Evolutionary conservation across 1,140 invertebrate genomes (phyloP).

Genomic region (Ips typographus): DNA sequence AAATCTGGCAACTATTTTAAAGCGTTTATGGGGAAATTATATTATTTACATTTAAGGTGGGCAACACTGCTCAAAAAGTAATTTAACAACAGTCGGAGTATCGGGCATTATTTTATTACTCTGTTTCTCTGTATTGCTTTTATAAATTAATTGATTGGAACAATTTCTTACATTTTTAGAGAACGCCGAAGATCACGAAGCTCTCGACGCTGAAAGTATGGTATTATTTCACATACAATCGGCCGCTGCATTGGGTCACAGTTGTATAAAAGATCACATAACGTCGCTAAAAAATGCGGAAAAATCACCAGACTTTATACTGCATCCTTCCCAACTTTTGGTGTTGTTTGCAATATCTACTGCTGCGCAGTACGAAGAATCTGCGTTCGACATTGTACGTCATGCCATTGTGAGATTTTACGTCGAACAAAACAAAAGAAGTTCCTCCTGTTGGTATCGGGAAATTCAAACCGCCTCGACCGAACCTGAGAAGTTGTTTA

Average conservation of each 20-base stretch:
- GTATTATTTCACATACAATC: conserved; percentile 60
- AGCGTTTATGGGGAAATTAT: no score
- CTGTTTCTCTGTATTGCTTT: no score
- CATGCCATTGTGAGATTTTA: conserved; percentile 51
- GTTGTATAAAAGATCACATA: conserved; percentile 57
- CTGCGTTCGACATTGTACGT: conserved; percentile 57
- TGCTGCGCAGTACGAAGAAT: conserved; percentile 53
- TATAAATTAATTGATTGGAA: neutral
- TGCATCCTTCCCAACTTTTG: conserved; percentile 60
- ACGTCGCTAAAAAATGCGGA: conserved; percentile 55
- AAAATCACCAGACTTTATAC: conserved; percentile 55
- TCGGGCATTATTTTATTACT: no score
- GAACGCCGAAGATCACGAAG: conserved; percentile 47
- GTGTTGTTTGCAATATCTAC: conserved; percentile 55
- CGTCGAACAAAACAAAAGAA: conserved; percentile 54
- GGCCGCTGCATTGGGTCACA: conserved; percentile 53
- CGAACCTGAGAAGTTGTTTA: conserved; percentile 53
- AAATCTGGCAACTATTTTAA: no score
- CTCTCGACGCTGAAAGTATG: conserved; percentile 55
- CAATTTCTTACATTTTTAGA: conserved; percentile 43
- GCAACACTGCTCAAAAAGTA: no score
- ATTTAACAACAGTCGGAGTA: no score
- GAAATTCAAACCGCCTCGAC: conserved; percentile 49
- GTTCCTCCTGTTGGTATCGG: conserved; percentile 58
- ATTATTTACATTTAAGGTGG: no score